Conservation (phyloP, 2,113 vertebrate genomes). For the Aegithalos caudatus region DNA sequence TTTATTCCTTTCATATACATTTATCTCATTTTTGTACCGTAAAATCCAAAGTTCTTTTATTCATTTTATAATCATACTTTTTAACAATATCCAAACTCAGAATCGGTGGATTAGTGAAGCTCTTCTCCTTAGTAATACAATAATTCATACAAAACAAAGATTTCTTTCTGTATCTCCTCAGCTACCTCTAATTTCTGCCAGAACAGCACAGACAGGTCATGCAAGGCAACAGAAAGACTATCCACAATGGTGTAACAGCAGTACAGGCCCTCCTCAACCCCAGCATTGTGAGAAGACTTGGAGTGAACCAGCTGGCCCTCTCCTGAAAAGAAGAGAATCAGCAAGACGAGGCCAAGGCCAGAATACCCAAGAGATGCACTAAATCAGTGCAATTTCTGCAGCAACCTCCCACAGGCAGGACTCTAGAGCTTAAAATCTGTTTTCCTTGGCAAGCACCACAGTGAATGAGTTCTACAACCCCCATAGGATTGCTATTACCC, state of each 20-base stretch:
- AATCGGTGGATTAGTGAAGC: background rate
- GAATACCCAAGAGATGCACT: constrained; percentile 37
- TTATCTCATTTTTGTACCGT: background rate
- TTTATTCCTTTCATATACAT: background rate
- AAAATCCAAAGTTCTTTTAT: background rate
- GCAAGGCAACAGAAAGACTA: constrained; percentile 29
- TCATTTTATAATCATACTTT: background rate
- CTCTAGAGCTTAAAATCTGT: constrained; percentile 59
- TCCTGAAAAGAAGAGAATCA: constrained; percentile 27
- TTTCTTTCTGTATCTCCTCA: background rate
- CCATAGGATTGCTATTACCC: background rate
- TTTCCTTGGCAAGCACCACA: constrained; percentile 37
- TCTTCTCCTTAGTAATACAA: background rate
- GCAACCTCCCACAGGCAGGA: constrained; percentile 45
- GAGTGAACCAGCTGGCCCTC: constrained; percentile 40
- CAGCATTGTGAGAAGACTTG: background rate
- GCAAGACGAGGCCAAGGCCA: constrained; percentile 6
- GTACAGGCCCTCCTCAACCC: background rate
- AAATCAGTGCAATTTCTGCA: constrained; percentile 41
- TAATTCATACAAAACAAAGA: background rate
- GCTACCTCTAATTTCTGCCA: background rate
- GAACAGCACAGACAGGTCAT: constrained; percentile 1
- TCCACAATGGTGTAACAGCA: background rate
- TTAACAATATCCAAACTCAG: background rate
- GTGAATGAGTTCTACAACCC: background rate